Evolutionary conservation across 2,797 vertebrate species (phyloP).

Genomic region (Potorous gilbertii): DNA sequence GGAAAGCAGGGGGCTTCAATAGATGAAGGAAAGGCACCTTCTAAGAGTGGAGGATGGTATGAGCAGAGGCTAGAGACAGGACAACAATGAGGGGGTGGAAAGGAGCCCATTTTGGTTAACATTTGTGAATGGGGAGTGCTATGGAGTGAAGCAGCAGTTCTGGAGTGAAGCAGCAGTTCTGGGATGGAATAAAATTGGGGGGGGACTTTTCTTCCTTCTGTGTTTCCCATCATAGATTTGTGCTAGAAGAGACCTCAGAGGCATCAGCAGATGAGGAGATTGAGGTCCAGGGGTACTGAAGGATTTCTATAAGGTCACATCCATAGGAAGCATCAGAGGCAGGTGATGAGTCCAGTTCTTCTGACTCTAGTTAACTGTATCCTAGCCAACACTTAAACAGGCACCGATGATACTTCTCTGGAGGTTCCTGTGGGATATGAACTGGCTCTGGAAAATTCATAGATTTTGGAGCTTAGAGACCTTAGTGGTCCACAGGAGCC

Average conservation of each 20-base stretch:
- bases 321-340: not conserved
- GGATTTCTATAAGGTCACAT: not conserved
- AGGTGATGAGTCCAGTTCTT: not conserved
- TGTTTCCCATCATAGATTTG: not conserved
- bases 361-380: not conserved
- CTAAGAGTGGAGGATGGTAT: not conserved
- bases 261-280: not conserved
- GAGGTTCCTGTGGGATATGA: slow-evolving; percentile 16
- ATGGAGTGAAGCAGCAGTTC: not conserved
- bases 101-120: not conserved
- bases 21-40: not conserved
- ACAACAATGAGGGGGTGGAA: not conserved
- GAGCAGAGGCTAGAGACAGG: not conserved
- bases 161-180: not conserved
- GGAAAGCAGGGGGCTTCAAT: not conserved
- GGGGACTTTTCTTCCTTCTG: not conserved
- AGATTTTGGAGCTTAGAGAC: not conserved
- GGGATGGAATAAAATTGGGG: not conserved
- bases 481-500: not conserved
- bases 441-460: slow-evolving; percentile 38
- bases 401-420: not conserved
- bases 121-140: not conserved
- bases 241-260: not conserved
- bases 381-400: not conserved
- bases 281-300: not conserved